Base-by-base conservation (phyloP, 2,113 vertebrate genomes). In the Otocyon megalotis region DNA sequence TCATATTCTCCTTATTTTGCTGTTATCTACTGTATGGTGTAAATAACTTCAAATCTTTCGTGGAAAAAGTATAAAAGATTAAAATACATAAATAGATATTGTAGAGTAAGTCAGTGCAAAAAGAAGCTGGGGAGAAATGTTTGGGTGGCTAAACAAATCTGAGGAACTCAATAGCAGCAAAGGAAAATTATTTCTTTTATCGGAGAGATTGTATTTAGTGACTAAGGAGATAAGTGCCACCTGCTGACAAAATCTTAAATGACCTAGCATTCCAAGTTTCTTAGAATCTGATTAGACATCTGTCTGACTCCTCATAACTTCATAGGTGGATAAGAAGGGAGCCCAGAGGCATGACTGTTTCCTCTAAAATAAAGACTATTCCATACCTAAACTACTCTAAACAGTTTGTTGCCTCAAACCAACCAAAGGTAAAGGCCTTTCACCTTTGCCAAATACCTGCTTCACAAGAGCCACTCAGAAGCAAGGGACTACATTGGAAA, bases 191-290 rank as follows among this genome's bases (percentile, higher is more conserved):
- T 69, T 72, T 60, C 84, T 85, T 83, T 77, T 20, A 22, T 63
- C 88, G 53, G 37, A 81, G 19, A 96, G 58, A 28, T 19, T 53
- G 13, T 28, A 77, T 81, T 91, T 82, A 67, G n/a, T 92, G 76
- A 62, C 22, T 83, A 76, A 37, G 85, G 84, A 91, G 65, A 87
- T 50, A 95, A 83, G 86, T 77, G 97, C 97, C 97, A 95, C 86
- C 97, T 98, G 94, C 96, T 97, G 98, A 93, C 93, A 91, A 86
- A 93, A 84, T 88, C 35, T 80, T 92, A 86, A 87, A 79, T 60
- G 80, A 74, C 77, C n/a, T 43, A 56, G n/a, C 20, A 63, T 30
- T 72, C 77, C 56, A 58, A 28, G 67, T 89, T 82, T 84, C 43
- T 80, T 20, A 53, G 35, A 71, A 67, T 54, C 32, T 65, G 67